Conservation (phyloP, 2,888 invertebrate species). For the Eristalinus sepulchralis region DNA sequence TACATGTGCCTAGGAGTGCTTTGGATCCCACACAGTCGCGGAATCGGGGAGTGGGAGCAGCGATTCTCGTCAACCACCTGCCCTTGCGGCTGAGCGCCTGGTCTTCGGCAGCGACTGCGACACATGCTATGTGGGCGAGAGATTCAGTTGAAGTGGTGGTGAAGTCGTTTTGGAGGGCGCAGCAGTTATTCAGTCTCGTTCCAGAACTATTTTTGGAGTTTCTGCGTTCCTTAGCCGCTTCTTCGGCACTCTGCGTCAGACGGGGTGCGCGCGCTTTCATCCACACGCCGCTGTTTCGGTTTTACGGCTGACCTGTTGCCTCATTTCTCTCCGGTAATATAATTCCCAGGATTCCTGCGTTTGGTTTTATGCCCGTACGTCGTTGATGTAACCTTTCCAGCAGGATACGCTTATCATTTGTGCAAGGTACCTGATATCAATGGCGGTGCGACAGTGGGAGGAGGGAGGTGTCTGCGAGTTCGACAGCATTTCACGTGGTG, state of each 20-base stretch:
- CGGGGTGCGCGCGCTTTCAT: constrained; percentile 37
- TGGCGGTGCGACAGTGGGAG: background rate
- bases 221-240: background rate
- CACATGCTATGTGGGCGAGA: constrained; percentile 7
- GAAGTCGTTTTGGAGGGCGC: background rate
- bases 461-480: background rate
- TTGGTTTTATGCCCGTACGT: background rate
- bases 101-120: constrained; percentile 23
- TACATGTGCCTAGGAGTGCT: constrained; percentile 1
- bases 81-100: constrained; percentile 22
- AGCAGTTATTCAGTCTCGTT: constrained; percentile 43
- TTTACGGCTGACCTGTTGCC: constrained; percentile 54
- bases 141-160: background rate
- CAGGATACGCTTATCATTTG: background rate
- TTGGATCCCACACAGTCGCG: background rate
- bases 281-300: constrained; percentile 31
- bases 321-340: constrained; percentile 12
- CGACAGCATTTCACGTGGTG: background rate
- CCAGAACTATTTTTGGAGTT: constrained; percentile 55
- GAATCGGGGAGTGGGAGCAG: background rate
- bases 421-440: background rate
- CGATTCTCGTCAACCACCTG: background rate
- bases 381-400: background rate
- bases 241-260: constrained; percentile 36
- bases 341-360: background rate